phyloP scores from a whole-genome alignment of 2,113 vertebrate genomes.

The Stomatorhinus ivindoensis region DNA sequence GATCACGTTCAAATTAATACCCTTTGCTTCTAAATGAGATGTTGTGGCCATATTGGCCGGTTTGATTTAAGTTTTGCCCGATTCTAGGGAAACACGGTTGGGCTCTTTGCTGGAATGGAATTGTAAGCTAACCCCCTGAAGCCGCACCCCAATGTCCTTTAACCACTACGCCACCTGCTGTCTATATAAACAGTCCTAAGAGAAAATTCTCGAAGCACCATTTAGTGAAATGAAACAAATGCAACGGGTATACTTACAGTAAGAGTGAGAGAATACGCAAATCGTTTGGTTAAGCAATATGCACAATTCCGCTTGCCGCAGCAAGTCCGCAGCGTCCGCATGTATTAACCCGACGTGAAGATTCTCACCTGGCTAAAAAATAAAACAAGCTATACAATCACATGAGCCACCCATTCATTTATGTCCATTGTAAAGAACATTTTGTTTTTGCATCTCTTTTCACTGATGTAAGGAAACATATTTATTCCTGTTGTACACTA shows the following conservation, averaged over 20 bases:
- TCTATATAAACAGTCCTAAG: not conserved
- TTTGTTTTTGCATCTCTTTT: no score
- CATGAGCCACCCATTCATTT: no score
- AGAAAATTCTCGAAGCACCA: not conserved
- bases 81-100: not conserved
- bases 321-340: not conserved
- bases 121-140: not conserved
- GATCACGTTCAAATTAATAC: not conserved
- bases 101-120: not conserved
- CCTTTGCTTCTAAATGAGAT: not conserved
- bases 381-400: not conserved
- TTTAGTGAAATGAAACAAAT: not conserved
- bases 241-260: not conserved
- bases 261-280: not conserved
- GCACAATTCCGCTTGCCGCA: not conserved
- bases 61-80: not conserved
- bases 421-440: no score
- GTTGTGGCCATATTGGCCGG: not conserved
- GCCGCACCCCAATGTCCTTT: not conserved
- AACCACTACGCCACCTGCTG: not conserved
- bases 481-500: no score
- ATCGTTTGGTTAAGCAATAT: not conserved
- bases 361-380: not conserved
- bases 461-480: no score
- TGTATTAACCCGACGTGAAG: not conserved